A percentile compares a stretch with the other conserved stretches of the same genome.
Evolutionary conservation across 2,113 vertebrate genomes (phyloP).

Genomic region (Scatophagus argus): DNA sequence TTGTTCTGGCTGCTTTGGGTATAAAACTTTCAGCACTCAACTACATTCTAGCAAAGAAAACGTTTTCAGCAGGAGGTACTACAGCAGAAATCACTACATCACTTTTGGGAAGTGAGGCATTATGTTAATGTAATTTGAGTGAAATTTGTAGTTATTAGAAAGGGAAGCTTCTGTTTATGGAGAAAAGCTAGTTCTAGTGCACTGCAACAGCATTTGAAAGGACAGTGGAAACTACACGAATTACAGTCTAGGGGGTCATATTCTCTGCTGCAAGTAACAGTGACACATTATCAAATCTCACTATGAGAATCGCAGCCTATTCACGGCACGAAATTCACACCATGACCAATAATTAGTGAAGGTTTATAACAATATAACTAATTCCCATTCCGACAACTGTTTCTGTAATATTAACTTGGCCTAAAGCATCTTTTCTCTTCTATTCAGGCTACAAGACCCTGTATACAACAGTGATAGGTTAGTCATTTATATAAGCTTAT

Average conservation of each 20-base stretch:
- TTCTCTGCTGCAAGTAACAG: slow-evolving; percentile 23
- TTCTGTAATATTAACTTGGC: slow-evolving; percentile 58
- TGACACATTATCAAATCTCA: slow-evolving; percentile 51
- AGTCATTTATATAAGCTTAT: slow-evolving; percentile 58
- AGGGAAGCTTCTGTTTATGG: slow-evolving; percentile 8
- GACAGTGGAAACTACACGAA: slow-evolving; percentile 29
- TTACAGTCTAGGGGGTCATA: slow-evolving; percentile 25
- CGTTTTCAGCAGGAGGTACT: not conserved
- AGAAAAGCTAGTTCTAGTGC: slow-evolving; percentile 33
- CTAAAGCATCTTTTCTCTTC: slow-evolving; percentile 59
- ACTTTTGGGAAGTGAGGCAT: not conserved
- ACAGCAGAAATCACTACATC: not conserved
- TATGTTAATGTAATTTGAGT: not conserved
- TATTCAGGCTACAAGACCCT: slow-evolving; percentile 63
- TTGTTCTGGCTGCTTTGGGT: not conserved
- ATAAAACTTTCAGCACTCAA: not conserved
- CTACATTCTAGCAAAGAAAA: slow-evolving; percentile 10
- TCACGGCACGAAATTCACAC: slow-evolving; percentile 51
- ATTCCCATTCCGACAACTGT: slow-evolving; percentile 47
- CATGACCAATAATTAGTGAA: slow-evolving; percentile 48
- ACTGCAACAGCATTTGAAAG: slow-evolving; percentile 25
- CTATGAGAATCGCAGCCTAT: slow-evolving; percentile 43
- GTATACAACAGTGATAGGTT: slow-evolving; percentile 65
- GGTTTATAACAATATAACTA: slow-evolving; percentile 37
- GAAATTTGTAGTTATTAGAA: slow-evolving; percentile 6